Conservation (phyloP, 2,797 vertebrate species). For the Basileuterus tristriatus region DNA sequence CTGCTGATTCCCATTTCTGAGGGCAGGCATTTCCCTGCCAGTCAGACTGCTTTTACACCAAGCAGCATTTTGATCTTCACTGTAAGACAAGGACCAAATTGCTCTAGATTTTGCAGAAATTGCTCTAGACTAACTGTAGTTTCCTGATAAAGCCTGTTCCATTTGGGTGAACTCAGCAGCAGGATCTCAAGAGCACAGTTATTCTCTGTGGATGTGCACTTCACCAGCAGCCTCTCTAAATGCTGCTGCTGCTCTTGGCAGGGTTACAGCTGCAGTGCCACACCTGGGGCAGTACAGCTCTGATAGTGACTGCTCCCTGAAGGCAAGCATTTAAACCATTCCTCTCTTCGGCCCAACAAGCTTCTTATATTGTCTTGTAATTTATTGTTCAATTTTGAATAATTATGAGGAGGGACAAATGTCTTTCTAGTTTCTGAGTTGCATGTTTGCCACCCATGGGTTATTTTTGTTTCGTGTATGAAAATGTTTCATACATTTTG, state of each 20-base stretch:
- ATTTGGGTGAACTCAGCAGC: background rate
- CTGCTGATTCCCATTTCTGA: rapidly evolving
- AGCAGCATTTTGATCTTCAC: background rate
- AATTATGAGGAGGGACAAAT: background rate
- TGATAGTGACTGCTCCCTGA: background rate
- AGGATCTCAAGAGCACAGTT: background rate
- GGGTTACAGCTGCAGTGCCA: background rate
- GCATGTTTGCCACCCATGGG: background rate
- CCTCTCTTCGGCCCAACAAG: background rate
- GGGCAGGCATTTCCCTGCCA: background rate
- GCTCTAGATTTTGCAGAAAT: background rate
- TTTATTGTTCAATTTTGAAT: background rate
- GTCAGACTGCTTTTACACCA: background rate
- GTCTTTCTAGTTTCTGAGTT: background rate
- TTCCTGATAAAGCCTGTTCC: background rate
- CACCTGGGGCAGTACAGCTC: background rate
- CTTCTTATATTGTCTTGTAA: background rate
- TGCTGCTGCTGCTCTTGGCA: background rate
- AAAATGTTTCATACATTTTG: too few species aligned
- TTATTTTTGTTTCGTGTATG: background rate
- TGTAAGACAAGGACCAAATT: background rate
- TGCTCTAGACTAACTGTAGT: background rate
- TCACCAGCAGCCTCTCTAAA: background rate
- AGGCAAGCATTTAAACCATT: background rate
- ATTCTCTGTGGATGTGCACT: rapidly evolving